Evolutionary conservation across 1,140 invertebrate genomes (phyloP).

Genomic region (Trichonephila clavata): DNA sequence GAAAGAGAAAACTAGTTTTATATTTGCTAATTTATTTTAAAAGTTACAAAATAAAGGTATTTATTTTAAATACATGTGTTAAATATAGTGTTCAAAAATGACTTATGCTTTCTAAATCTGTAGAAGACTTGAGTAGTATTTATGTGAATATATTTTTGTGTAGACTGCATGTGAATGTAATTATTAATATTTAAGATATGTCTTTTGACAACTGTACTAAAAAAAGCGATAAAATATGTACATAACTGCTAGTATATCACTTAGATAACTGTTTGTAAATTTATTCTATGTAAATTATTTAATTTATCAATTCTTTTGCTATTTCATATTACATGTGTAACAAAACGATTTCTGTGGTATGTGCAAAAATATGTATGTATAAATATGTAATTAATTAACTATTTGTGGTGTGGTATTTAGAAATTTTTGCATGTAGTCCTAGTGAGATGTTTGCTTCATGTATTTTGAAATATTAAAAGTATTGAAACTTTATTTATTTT

Average conservation of each 20-base stretch:
- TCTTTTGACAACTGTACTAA: not conserved
- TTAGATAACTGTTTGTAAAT: not conserved
- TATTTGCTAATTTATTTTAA: not conserved
- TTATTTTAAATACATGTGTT: not conserved
- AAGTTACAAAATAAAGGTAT: not conserved
- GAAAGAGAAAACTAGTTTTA: not conserved
- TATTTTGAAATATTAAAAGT: not conserved
- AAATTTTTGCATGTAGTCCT: not conserved
- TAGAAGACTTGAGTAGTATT: not conserved
- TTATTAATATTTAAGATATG: not conserved
- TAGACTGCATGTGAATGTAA: not conserved
- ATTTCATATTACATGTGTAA: not conserved
- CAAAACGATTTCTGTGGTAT: not conserved
- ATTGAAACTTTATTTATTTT: not conserved
- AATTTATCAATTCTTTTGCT: not conserved
- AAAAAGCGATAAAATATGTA: not conserved
- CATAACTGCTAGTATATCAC: not conserved
- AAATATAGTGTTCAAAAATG: not conserved
- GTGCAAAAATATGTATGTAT: not conserved
- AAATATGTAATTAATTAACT: not conserved
- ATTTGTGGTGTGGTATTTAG: not conserved
- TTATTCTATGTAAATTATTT: not conserved
- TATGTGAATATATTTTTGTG: not conserved
- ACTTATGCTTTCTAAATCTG: not conserved
- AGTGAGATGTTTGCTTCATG: not conserved